Conservation (phyloP, 2,797 vertebrate species). For the Rhinichthys osculus region DNA sequence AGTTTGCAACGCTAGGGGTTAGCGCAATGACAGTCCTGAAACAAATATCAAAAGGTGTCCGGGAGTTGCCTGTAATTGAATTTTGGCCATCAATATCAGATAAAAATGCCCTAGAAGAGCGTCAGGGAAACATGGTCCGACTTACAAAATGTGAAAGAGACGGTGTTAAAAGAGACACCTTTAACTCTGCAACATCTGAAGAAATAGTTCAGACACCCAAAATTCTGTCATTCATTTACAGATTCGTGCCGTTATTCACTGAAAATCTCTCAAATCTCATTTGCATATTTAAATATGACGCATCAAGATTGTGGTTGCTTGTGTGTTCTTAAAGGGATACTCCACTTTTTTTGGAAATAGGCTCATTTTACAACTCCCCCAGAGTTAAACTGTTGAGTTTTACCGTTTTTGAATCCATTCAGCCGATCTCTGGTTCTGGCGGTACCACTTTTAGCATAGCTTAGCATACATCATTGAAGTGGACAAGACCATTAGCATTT, state of each 20-base stretch:
- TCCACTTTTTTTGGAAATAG: too few species aligned
- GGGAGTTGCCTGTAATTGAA: conserved; percentile 2
- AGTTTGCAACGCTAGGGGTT: conserved; percentile 52
- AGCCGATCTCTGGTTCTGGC: too few species aligned
- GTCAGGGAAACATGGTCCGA: neutral
- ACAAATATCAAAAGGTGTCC: conserved; percentile 7
- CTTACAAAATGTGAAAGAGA: neutral
- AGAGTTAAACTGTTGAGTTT: too few species aligned
- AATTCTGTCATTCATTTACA: neutral
- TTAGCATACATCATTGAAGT: too few species aligned
- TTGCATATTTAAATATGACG: neutral
- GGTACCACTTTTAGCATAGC: too few species aligned
- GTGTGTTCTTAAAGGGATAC: too few species aligned
- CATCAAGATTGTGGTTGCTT: neutral
- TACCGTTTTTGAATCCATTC: too few species aligned
- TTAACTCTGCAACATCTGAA: neutral
- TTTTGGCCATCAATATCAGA: conserved; percentile 13
- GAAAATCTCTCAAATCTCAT: neutral
- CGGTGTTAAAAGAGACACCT: neutral
- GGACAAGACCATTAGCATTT: too few species aligned
- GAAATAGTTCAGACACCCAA: neutral
- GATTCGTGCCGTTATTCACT: neutral
- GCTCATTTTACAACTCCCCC: too few species aligned
- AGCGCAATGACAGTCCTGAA: conserved; percentile 33
- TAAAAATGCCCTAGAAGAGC: neutral